Evolutionary conservation across 2,113 vertebrate species (phyloP).

Genomic region (Mastomys coucha): DNA sequence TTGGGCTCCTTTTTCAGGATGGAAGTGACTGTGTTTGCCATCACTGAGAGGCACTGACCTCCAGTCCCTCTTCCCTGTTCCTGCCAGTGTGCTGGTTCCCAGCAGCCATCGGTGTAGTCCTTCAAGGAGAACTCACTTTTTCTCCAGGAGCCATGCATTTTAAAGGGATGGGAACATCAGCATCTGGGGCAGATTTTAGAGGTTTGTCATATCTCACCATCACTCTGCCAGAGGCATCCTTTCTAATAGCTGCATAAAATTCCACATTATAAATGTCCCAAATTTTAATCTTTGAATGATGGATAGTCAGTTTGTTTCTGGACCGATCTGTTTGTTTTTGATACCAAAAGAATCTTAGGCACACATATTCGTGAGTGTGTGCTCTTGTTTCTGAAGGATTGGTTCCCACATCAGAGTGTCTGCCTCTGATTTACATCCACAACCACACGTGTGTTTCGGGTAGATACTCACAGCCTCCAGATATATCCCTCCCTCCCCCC

Average conservation of each 20-base stretch:
- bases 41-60: background rate
- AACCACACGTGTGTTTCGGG: background rate
- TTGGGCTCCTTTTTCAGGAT: background rate
- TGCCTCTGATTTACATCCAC: background rate
- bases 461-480: rapidly evolving
- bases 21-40: background rate
- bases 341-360: background rate
- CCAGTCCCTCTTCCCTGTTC: background rate
- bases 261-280: background rate
- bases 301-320: background rate
- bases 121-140: background rate
- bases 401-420: rapidly evolving
- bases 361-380: background rate
- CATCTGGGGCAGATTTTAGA: background rate
- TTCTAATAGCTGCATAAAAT: conserved; percentile 30
- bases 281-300: background rate
- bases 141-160: background rate
- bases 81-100: background rate
- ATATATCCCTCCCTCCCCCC: too few relatives aligned
- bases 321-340: background rate
- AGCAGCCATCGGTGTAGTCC: background rate
- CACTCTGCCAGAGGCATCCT: conserved; percentile 13
- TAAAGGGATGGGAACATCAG: background rate
- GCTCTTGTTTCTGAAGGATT: background rate
- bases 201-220: background rate